Conservation (phyloP, 2,888 invertebrate species). For the Clivina fossor region DNA sequence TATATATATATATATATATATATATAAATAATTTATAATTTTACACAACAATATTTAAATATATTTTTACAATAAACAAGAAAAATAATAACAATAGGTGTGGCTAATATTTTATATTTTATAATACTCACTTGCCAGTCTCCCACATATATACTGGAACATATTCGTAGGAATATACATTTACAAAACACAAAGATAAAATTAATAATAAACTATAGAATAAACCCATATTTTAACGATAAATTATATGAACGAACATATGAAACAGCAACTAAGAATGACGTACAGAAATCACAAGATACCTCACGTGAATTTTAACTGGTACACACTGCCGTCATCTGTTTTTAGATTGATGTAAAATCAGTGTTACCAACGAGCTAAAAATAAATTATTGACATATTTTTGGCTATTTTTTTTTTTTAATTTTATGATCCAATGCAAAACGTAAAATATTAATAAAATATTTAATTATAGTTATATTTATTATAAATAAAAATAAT, state of each 20-base stretch:
- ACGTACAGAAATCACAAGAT: constrained; percentile 30
- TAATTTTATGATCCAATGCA: too few relatives aligned
- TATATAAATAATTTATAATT: too few relatives aligned
- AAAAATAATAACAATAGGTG: constrained; percentile 25
- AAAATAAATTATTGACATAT: background rate
- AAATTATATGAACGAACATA: constrained; percentile 25
- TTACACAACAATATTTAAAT: too few relatives aligned
- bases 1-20: too few relatives aligned
- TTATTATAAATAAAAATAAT: too few relatives aligned
- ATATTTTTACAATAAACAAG: too few relatives aligned
- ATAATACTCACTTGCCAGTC: constrained; percentile 47
- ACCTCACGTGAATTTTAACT: constrained; percentile 32
- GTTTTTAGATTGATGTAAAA: constrained; percentile 19
- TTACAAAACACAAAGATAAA: constrained; percentile 27
- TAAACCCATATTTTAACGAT: constrained; percentile 25
- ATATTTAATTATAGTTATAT: too few relatives aligned
- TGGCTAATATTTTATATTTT: constrained; percentile 22
- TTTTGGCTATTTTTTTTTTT: too few relatives aligned
- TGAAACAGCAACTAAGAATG: constrained; percentile 28
- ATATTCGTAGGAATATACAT: constrained; percentile 43
- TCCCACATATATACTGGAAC: constrained; percentile 52
- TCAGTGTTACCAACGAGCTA: constrained; percentile 15
- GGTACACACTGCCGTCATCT: constrained; percentile 27
- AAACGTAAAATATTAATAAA: too few relatives aligned
- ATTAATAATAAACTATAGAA: constrained; percentile 23